These are phyloP conservation scores for Cathartes aura DNA, from an alignment of 2,113 vertebrate species.

Conservation along the genomic window DNA sequence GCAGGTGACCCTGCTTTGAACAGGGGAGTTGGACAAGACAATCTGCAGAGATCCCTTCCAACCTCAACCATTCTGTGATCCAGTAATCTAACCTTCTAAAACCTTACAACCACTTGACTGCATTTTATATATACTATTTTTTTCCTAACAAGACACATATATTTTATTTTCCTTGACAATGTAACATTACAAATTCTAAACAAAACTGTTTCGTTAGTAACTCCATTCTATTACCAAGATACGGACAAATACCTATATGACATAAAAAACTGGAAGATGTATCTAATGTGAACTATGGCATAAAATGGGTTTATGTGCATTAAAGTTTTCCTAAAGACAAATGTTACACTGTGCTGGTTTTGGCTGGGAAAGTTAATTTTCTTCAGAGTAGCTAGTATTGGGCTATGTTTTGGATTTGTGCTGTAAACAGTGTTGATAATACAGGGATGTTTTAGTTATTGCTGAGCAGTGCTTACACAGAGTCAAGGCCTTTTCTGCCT, in stretches of 20 bases:
- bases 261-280: not conserved
- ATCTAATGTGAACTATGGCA: not conserved
- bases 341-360: not conserved
- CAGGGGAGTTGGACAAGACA: not conserved
- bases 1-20: not conserved
- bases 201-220: not conserved
- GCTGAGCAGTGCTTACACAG: not conserved
- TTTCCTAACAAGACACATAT: not conserved
- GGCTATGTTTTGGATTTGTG: not conserved
- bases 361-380: too few relatives aligned
- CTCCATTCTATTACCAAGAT: not conserved
- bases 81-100: not conserved
- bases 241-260: not conserved
- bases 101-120: not conserved
- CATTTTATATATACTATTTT: not conserved
- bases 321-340: not conserved
- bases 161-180: not conserved
- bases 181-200: not conserved
- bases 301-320: not conserved
- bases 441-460: not conserved
- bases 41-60: not conserved
- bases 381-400: too few relatives aligned
- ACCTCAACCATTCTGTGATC: not conserved
- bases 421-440: not conserved
- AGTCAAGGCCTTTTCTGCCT: too few relatives aligned